These are phyloP conservation scores for Metallyticus violacea DNA, from an alignment of 2,888 invertebrate species.

Conservation along the genomic window DNA sequence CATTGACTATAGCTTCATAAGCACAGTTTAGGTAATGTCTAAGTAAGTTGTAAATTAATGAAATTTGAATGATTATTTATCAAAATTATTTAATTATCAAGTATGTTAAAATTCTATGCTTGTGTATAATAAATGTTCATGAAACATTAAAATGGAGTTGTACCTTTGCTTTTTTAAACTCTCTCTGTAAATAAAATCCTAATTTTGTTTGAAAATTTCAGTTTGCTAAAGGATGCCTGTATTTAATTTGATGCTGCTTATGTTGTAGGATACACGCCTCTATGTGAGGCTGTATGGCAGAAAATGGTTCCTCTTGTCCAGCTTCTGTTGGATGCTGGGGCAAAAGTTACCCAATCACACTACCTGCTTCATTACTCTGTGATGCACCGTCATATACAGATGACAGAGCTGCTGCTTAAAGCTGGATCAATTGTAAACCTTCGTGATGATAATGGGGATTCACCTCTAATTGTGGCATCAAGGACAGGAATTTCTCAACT, in stretches of 20 bases:
- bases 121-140: no score
- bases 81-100: no score
- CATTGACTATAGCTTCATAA: no score
- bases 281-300: slow-evolving; percentile 68
- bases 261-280: slow-evolving; percentile 60
- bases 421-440: slow-evolving; percentile 61
- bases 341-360: slow-evolving; percentile 67
- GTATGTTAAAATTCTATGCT: no score
- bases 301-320: slow-evolving; percentile 58
- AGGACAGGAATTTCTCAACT: slow-evolving; percentile 51
- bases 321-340: slow-evolving; percentile 60
- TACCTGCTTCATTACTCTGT: slow-evolving; percentile 67
- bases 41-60: no score
- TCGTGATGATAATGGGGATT: slow-evolving; percentile 63
- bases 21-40: no score
- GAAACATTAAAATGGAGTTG: no score
- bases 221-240: no score
- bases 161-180: no score
- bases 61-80: no score
- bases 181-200: no score
- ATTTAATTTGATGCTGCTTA: not conserved
- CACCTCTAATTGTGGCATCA: slow-evolving; percentile 63
- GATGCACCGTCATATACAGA: slow-evolving; percentile 57
- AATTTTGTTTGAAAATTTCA: not conserved
- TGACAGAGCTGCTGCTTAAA: slow-evolving; percentile 55